phyloP scores from a whole-genome alignment of 2,888 invertebrate genomes.

The Seira ritae region DNA sequence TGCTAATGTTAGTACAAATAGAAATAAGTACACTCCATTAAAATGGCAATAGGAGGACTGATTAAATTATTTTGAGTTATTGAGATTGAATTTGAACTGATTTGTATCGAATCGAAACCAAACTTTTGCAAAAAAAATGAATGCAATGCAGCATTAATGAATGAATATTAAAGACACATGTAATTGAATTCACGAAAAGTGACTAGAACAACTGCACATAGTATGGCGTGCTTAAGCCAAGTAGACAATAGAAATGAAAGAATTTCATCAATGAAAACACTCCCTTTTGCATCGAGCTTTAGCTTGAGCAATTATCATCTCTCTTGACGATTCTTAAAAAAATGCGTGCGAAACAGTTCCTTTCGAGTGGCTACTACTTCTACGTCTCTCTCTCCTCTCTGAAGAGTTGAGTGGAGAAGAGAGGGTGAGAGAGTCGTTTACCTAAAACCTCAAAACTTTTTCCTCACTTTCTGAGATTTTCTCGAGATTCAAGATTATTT shows the following conservation, averaged over 20 bases:
- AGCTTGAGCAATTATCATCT: too few species aligned
- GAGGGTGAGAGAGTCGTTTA: slow-evolving; percentile 40
- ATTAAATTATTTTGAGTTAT: too few species aligned
- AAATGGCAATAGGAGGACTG: too few species aligned
- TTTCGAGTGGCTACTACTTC: slow-evolving; percentile 40
- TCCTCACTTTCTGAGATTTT: not conserved
- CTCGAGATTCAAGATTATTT: not conserved
- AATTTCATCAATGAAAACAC: not conserved
- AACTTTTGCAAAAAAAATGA: too few species aligned
- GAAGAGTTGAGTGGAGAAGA: not conserved
- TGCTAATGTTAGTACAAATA: too few species aligned
- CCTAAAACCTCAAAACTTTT: slow-evolving; percentile 36
- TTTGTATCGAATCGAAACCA: too few species aligned
- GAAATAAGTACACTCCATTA: too few species aligned
- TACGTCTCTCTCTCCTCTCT: not conserved
- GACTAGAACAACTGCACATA: too few species aligned
- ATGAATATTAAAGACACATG: too few species aligned
- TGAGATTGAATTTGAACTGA: too few species aligned
- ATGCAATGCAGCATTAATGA: too few species aligned
- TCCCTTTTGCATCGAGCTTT: not conserved
- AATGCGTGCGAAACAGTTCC: slow-evolving; percentile 52
- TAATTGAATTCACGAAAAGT: too few species aligned
- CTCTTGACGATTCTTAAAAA: slow-evolving; percentile 2
- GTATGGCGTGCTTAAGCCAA: slow-evolving; percentile 15
- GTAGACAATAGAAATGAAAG: slow-evolving; percentile 21